Evolutionary conservation across 2,113 vertebrate species (phyloP).

Genomic region (Rhinoptilus africanus): DNA sequence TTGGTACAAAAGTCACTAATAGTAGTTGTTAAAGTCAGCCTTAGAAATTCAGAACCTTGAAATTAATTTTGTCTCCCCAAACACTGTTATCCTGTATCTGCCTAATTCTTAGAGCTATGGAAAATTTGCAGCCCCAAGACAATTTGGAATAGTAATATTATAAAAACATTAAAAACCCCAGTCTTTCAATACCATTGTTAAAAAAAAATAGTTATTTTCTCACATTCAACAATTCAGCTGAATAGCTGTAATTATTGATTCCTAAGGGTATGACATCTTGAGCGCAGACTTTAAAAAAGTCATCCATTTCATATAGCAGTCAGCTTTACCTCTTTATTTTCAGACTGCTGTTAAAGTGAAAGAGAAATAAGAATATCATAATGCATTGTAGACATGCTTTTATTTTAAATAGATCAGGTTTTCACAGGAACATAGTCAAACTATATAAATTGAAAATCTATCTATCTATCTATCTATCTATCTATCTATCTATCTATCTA

Average conservation of each 20-base stretch:
- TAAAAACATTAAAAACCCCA: accelerated
- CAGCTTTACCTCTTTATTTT: not conserved
- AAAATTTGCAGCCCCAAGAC: not conserved
- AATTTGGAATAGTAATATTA: not conserved
- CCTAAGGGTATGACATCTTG: not conserved
- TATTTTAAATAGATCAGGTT: not conserved
- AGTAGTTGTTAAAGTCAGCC: not conserved
- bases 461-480: not conserved
- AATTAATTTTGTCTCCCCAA: not conserved
- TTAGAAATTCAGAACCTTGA: not conserved
- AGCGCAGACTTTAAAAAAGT: not conserved
- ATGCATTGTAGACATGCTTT: not conserved
- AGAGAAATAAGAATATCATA: not conserved
- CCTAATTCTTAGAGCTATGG: not conserved
- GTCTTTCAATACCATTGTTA: not conserved
- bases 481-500: not conserved
- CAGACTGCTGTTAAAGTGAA: not conserved
- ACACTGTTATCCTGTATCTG: not conserved
- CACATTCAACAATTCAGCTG: not conserved
- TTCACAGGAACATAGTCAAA: not conserved
- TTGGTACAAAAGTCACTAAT: not conserved
- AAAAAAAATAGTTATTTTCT: not conserved
- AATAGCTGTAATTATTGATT: not conserved
- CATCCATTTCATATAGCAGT: not conserved
- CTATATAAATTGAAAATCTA: not conserved